Base-by-base conservation (phyloP, 2,888 invertebrate species). In the Sicus ferrugineus region DNA sequence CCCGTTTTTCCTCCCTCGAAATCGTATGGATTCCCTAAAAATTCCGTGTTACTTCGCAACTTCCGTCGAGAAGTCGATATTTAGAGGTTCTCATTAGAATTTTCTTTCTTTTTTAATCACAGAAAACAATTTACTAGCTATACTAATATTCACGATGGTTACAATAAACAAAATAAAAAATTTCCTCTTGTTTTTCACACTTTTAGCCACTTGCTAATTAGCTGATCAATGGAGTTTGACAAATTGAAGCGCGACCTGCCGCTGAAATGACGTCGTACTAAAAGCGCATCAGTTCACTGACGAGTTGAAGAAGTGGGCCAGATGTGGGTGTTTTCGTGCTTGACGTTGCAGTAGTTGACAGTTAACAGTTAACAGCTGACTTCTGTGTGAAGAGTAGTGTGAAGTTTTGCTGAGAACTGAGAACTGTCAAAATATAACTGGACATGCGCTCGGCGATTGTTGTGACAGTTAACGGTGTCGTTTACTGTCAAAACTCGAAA, bases 351-450 rank as follows among this genome's bases (percentile, higher is more conserved):
- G 23, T 21, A 3, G 7, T 46, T 26, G n/a, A 14, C n/a, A 11
- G 34, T 66, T 59, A 61, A 66, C 66, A 62, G 38, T 7, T 30
- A 70, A 50, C 68, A 68, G 70, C 68, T 70, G 68, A 52, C 1
- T 34, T 14, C 34, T 23, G 21, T 19, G 21, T 21, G 23, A 52
- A 52, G 50, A 21, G 21, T 4, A 4, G 21, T 21, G n/a, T n/a
- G 21, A 21, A 52, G 50, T 52, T 34, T 59, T 19, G 19, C 14
- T 21, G 4, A 14, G 26, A 14, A 50, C 31, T n/a, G 11, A 31
- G 3, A n/a, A 16, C 59, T 59, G 38, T 59, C 59, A 59, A 23
- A 59, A n/a, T 19, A 19, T 23, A 28, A 9, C 9, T 21, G 2
- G 56, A 38, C 56, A 38, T 65, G 65, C 65, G 65, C 65, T 2